These are phyloP conservation scores for Chalcis sispes DNA, from an alignment of 2,888 invertebrate species.

Conservation along the genomic window DNA sequence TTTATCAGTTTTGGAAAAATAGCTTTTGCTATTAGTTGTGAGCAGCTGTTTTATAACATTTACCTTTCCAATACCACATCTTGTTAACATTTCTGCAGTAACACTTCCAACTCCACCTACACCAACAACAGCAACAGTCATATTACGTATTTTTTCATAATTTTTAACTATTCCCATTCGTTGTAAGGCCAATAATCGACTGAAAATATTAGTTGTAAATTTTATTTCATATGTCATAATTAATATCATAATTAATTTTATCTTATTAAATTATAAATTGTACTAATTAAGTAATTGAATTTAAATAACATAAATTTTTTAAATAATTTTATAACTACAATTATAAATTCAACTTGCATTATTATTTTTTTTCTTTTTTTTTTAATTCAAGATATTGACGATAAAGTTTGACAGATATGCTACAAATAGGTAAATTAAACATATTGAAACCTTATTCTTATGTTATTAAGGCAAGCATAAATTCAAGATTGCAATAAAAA, in stretches of 20 bases:
- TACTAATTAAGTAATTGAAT: constrained; percentile 18
- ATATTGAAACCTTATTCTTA: too few species aligned
- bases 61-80: constrained; percentile 98
- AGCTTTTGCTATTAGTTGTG: not conserved
- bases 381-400: too few species aligned
- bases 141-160: constrained; percentile 94
- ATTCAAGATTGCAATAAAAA: not conserved
- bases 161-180: constrained; percentile 99
- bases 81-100: constrained; percentile 98
- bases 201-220: constrained; percentile 73
- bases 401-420: too few species aligned
- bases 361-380: too few species aligned
- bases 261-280: constrained; percentile 7
- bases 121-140: constrained; percentile 95
- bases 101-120: constrained; percentile 99
- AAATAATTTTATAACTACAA: not conserved
- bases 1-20: not conserved
- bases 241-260: not conserved
- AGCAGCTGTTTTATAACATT: constrained; percentile 22
- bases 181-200: constrained; percentile 98
- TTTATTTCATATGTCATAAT: constrained; percentile 8
- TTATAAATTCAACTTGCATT: too few species aligned
- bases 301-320: not conserved
- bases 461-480: not conserved
- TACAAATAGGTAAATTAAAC: too few species aligned